A percentile compares a stretch with the other conserved stretches of the same genome.
Conservation (phyloP, 2,797 vertebrate genomes). For the Paratrypauchen microcephalus region DNA sequence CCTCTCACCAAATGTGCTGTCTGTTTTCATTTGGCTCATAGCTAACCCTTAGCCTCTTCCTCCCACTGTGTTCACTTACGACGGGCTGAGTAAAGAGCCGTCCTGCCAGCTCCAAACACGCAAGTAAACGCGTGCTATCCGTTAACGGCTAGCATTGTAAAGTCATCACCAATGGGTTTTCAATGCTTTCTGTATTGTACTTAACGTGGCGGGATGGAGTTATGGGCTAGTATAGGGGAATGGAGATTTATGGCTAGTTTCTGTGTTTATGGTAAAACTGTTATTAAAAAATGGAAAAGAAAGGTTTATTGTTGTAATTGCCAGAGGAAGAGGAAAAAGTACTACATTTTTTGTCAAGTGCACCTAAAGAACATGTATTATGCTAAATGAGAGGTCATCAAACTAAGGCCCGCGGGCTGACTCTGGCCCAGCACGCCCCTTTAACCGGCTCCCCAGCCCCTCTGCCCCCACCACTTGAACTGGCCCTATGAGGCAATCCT, state of each 20-base stretch:
- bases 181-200: constrained; percentile 13
- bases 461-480: too few relatives aligned
- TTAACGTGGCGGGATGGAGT: constrained; percentile 19
- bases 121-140: constrained; percentile 20
- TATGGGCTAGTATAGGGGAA: constrained; percentile 18
- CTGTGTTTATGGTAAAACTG: constrained; percentile 16
- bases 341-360: too few relatives aligned
- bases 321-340: too few relatives aligned
- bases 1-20: constrained; percentile 23
- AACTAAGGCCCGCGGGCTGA: too few relatives aligned
- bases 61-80: constrained; percentile 25
- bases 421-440: too few relatives aligned
- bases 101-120: constrained; percentile 33
- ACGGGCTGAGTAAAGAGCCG: constrained; percentile 17
- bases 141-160: constrained; percentile 46
- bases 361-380: too few relatives aligned
- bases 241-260: constrained; percentile 42
- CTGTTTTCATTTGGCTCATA: constrained; percentile 36
- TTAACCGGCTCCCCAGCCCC: too few relatives aligned
- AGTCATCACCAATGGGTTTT: constrained; percentile 55
- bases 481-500: too few relatives aligned
- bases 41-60: constrained; percentile 15
- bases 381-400: too few relatives aligned
- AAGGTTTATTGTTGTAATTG: neutral
- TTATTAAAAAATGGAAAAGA: neutral